These are phyloP conservation scores for Phengaris arion DNA, from an alignment of 2,888 invertebrate species.

Conservation along the genomic window DNA sequence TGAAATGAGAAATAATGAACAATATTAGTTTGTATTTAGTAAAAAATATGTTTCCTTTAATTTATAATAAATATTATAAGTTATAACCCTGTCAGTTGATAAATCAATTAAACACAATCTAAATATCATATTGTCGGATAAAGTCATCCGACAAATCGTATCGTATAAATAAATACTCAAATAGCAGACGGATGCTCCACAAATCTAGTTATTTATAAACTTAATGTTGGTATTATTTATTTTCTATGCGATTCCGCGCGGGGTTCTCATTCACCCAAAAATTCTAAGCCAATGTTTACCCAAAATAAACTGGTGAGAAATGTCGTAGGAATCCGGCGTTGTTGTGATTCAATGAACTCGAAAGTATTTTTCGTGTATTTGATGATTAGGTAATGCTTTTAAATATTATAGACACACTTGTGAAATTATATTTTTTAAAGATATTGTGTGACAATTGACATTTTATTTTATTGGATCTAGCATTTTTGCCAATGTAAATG, in stretches of 20 bases:
- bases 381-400: neutral
- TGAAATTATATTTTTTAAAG: neutral
- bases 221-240: constrained; percentile 42
- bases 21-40: too few species aligned
- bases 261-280: constrained; percentile 7
- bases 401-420: neutral
- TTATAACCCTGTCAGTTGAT: neutral
- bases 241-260: constrained; percentile 53
- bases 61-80: neutral
- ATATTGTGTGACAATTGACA: neutral
- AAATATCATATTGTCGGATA: constrained; percentile 9
- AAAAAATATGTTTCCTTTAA: neutral
- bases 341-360: constrained; percentile 32
- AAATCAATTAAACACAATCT: neutral
- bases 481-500: too few species aligned
- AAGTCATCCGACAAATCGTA: neutral
- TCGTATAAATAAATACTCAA: constrained; percentile 30
- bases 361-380: constrained; percentile 29
- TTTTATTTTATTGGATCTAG: neutral
- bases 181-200: constrained; percentile 56
- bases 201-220: constrained; percentile 69
- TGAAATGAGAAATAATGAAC: too few species aligned
- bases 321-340: constrained; percentile 29
- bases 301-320: constrained; percentile 41
- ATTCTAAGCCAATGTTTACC: constrained; percentile 36